These are phyloP conservation scores for Chaetophractus vellerosus DNA, from an alignment of 2,797 vertebrate genomes.

Conservation along the genomic window DNA sequence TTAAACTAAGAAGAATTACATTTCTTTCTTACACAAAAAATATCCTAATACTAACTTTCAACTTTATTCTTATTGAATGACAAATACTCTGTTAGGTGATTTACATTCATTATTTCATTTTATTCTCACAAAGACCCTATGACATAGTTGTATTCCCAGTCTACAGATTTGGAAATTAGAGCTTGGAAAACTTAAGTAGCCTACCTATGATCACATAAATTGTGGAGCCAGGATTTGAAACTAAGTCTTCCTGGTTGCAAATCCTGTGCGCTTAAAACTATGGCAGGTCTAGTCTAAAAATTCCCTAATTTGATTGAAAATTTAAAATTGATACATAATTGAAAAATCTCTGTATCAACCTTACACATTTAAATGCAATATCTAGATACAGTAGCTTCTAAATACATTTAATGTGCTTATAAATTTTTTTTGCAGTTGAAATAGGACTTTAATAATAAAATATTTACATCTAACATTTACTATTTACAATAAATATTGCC, in stretches of 20 bases:
- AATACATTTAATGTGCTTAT: neutral
- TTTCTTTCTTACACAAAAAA: neutral
- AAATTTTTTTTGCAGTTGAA: too few relatives aligned
- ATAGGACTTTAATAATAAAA: too few relatives aligned
- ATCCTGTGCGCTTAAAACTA: neutral
- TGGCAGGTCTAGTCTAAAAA: neutral
- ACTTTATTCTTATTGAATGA: neutral
- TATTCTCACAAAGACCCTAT: neutral
- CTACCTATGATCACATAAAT: neutral
- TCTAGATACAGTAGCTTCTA: neutral
- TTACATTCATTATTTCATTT: neutral
- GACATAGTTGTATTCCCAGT: neutral
- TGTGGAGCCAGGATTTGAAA: neutral
- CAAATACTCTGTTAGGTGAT: neutral
- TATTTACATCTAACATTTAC: too few relatives aligned
- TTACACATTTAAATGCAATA: neutral
- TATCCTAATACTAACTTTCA: neutral
- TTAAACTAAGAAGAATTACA: neutral
- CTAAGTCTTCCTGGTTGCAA: neutral
- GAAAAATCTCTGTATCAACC: neutral
- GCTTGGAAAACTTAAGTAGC: neutral
- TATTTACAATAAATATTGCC: too few relatives aligned
- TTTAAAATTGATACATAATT: neutral
- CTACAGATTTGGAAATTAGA: neutral
- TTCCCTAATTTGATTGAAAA: neutral